phyloP scores from a whole-genome alignment of 2,113 vertebrate species.

The Tiliqua scincoides region DNA sequence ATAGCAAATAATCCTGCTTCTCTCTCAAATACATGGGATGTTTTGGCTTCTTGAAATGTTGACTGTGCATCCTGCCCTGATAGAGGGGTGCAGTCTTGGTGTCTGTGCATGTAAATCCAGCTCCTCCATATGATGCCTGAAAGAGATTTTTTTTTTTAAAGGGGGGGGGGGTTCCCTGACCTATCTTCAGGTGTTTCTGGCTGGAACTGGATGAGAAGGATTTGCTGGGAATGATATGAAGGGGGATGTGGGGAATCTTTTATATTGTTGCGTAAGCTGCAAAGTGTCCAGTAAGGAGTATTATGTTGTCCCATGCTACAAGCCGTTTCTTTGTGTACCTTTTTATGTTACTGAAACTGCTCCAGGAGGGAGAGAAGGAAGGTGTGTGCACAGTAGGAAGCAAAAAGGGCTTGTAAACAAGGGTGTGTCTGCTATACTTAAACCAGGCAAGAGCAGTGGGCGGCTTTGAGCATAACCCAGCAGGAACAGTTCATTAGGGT shows the following conservation, averaged over 20 bases:
- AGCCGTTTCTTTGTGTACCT: no score
- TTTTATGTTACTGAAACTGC: background rate
- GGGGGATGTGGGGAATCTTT: background rate
- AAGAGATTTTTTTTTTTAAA: background rate
- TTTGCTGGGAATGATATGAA: background rate
- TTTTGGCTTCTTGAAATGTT: background rate
- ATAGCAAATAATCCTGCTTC: no score
- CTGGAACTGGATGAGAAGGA: background rate
- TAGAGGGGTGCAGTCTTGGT: background rate
- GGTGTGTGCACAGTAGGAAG: background rate
- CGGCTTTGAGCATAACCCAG: background rate
- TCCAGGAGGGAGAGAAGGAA: background rate
- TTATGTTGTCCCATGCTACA: background rate
- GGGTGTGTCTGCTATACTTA: constrained; percentile 18
- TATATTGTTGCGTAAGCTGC: background rate
- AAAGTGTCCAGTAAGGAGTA: background rate
- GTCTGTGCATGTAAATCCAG: no score
- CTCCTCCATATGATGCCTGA: background rate
- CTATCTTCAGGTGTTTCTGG: no score
- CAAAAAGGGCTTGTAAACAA: constrained; percentile 12
- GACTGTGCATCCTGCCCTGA: background rate
- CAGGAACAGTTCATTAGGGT: background rate
- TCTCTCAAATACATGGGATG: no score
- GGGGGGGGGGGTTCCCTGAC: background rate
- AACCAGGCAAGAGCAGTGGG: background rate